Base-by-base conservation (phyloP, 2,113 vertebrate species). In the Laticauda laticaudata region DNA sequence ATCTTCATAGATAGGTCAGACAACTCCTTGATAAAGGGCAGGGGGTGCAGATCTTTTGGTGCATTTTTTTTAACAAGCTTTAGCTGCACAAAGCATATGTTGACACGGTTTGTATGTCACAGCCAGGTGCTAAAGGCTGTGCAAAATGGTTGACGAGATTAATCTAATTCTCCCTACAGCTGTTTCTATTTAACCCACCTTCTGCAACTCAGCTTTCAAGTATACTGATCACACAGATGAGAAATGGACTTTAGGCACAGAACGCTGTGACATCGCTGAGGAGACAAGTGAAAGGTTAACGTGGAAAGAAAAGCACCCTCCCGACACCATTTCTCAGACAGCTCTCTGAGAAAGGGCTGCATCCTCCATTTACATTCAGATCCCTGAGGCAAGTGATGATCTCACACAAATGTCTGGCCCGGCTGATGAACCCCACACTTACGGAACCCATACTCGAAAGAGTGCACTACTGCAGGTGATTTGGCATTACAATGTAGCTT, bases 171-270 rank as follows among this genome's bases (percentile, higher is more conserved):
- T 96, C 94, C 95, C 95, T 0, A 39, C 97, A 97, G 97, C 97
- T 97, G 97, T 96, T 97, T 96, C n/a, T n/a, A n/a, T 95, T 96
- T 96, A 97, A 96, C 97, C 95, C 92, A n/a, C n/a, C n/a, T n/a
- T 45, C 86, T 7, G 7, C 0, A 8, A 0, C 48, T 57, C 57
- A 81, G 89, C 92, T 95, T 96, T 95, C 93, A 61, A 7, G 87
- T n/a, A n/a, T 93, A 93, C 93, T 96, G 97, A n/a, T 96, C 95
- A 97, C 93, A 92, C 34, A 45, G 92, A 90, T 95, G 92, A 91
- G 90, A 95, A 94, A 0, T 26, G 89, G 94, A 95, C 97, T 91
- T 94, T 95, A 97, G 95, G 95, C n/a, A n/a, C 92, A 94, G 92
- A 89, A 95, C n/a, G 81, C 94, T 69, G 92, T 57, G 93, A 96